Percentiles rank a stretch among this genome's conserved stretches.
Conservation (phyloP, 1,140 invertebrate species). For the Varroa destructor region DNA sequence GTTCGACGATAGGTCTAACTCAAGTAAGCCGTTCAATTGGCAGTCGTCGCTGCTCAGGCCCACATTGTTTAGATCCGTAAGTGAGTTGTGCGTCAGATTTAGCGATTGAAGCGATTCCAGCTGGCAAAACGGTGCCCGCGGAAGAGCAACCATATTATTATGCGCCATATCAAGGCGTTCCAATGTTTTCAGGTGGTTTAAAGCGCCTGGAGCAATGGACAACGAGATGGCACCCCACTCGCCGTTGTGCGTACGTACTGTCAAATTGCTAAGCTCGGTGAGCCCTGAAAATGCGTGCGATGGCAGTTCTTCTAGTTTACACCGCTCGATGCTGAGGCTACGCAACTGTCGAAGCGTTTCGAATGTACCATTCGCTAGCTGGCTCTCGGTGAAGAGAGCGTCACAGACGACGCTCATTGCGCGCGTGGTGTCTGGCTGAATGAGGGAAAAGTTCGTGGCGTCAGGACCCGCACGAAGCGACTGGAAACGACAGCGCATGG, state of each 20-base stretch:
- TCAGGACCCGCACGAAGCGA: slow-evolving; percentile 10
- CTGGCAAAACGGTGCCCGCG: slow-evolving; percentile 49
- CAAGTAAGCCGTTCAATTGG: slow-evolving; percentile 43
- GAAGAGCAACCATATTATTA: slow-evolving; percentile 33
- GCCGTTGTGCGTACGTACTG: slow-evolving; percentile 58
- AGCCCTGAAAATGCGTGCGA: slow-evolving; percentile 53
- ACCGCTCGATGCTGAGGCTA: slow-evolving; percentile 58
- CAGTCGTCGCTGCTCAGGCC: slow-evolving; percentile 47
- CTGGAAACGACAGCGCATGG: slow-evolving; percentile 15
- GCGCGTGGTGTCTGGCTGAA: slow-evolving; percentile 33
- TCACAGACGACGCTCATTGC: slow-evolving; percentile 35
- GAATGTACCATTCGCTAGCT: slow-evolving; percentile 49
- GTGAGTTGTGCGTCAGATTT: slow-evolving; percentile 65
- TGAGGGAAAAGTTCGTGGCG: slow-evolving; percentile 35
- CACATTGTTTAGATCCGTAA: slow-evolving; percentile 56
- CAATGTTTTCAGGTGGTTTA: slow-evolving; percentile 58
- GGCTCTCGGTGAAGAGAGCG: slow-evolving; percentile 34
- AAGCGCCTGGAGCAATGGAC: slow-evolving; percentile 55
- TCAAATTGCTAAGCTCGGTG: slow-evolving; percentile 51
- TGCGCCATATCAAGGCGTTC: slow-evolving; percentile 42
- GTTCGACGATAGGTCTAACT: slow-evolving; percentile 63
- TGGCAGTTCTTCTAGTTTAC: slow-evolving; percentile 60
- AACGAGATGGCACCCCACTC: slow-evolving; percentile 65
- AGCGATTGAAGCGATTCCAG: slow-evolving; percentile 61
- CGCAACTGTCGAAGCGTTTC: slow-evolving; percentile 55